Evolutionary conservation across 2,888 invertebrate genomes (phyloP).

Genomic region (Coleophora deauratella): DNA sequence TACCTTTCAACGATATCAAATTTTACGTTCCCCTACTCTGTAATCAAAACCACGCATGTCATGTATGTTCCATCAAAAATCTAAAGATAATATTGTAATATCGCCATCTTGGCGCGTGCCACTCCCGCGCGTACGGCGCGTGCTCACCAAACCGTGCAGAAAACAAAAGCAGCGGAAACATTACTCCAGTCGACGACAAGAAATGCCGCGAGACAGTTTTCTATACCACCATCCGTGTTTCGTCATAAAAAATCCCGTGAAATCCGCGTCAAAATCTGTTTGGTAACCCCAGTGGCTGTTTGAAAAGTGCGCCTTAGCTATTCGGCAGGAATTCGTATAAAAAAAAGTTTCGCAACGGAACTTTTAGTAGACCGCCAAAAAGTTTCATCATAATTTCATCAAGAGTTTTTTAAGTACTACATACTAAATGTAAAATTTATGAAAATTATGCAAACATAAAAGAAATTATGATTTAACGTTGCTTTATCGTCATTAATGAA

Average conservation of each 20-base stretch:
- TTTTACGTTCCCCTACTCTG: too few relatives aligned
- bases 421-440: slow-evolving; percentile 10
- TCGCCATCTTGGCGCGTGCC: too few relatives aligned
- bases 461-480: too few relatives aligned
- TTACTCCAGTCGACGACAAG: slow-evolving; percentile 65
- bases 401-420: too few relatives aligned
- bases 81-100: too few relatives aligned
- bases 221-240: slow-evolving; percentile 17
- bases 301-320: background rate
- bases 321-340: background rate
- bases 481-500: slow-evolving; percentile 4
- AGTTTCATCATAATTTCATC: too few relatives aligned
- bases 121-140: slow-evolving; percentile 23
- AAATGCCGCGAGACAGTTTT: slow-evolving; percentile 53
- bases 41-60: too few relatives aligned
- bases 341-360: too few relatives aligned
- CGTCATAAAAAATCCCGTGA: slow-evolving; percentile 1
- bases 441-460: slow-evolving; percentile 5
- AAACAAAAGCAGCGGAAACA: slow-evolving; percentile 67
- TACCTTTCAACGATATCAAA: too few relatives aligned
- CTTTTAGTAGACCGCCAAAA: too few relatives aligned
- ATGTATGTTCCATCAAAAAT: too few relatives aligned
- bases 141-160: slow-evolving; percentile 62
- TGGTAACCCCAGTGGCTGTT: background rate
- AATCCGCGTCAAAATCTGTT: background rate